These are phyloP conservation scores for Bucorvus abyssinicus DNA, from an alignment of 2,797 vertebrate species.

Conservation along the genomic window DNA sequence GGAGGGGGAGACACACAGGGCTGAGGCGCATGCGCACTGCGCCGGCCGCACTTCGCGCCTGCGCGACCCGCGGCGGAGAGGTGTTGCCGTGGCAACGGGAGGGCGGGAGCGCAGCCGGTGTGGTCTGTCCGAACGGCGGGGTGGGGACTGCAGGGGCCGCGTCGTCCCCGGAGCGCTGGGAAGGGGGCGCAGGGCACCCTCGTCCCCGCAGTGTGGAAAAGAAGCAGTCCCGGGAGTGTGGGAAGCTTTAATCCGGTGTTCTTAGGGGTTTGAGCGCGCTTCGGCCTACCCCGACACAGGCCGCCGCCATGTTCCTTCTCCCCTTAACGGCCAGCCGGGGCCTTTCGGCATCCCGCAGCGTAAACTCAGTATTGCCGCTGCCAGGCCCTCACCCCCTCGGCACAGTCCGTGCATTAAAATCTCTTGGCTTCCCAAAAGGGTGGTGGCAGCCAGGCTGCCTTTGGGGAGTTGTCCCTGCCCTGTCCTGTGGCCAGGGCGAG, in stretches of 20 bases:
- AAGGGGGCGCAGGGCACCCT: accelerated
- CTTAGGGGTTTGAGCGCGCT: not conserved
- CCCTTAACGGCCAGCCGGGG: not conserved
- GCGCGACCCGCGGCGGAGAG: accelerated
- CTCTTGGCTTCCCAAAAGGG: accelerated
- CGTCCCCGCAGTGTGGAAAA: not conserved
- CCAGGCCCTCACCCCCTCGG: not conserved
- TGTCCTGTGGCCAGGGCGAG: not conserved
- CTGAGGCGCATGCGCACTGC: not conserved
- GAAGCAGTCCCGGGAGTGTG: accelerated
- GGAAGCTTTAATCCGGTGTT: not conserved
- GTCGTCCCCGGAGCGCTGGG: accelerated
- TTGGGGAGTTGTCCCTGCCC: not conserved
- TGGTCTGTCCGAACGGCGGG: accelerated
- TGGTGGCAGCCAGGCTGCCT: no score
- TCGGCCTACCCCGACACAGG: not conserved
- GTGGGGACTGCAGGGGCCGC: accelerated
- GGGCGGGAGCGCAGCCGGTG: not conserved
- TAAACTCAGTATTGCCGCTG: accelerated
- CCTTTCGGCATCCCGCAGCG: not conserved
- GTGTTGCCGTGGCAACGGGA: not conserved
- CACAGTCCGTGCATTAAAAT: not conserved
- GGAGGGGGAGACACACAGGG: no score
- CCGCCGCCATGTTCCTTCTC: not conserved
- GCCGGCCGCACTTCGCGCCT: not conserved